Base-by-base conservation (phyloP, 2,113 vertebrate genomes). In the Pelvicachromis taeniatus region DNA sequence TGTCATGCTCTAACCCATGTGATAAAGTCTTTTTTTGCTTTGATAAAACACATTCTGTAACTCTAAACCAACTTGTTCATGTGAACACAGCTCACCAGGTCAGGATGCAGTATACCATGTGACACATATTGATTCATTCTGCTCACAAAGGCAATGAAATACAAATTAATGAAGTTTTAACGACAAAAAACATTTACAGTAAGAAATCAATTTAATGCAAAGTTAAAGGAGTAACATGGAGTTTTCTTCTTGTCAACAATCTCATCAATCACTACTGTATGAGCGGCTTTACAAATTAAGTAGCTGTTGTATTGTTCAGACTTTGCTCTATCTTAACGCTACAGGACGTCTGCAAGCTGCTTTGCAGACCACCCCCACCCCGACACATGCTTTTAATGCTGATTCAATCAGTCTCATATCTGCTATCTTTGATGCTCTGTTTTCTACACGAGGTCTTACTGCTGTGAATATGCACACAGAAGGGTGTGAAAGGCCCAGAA, bases 351-450 rank as follows among this genome's bases (percentile, higher is more conserved):
- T 48, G 16, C 42, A 50, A 48, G 14, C 42, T 75, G 68, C 26
- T 50, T 75, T 50, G 68, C 42, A 31, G 42, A 1, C 42, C 42
- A 73, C 9, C 2, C 42, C 68, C 9, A 29, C 40, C 65, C 68
- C 5, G 0, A 19, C 68, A 12, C 6, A 31, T 73, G 42, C n/a
- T 75, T 40, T 50, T 75, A 29, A 50, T 31, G 6, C 23, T 75
- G 42, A 75, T 29, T 75, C 42, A 75, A 12, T 50, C 68, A 19
- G 68, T 45, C 26, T 75, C 26, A 31, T 75, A 50, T 50, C 68
- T 75, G 9, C 26, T 50, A 31, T 75, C 68, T 75, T 31, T 75
- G 42, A 75, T 75, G 42, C 23, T 75, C 68, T 75, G 26, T 75
- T 50, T 31, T 50, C 23, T 50, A 75, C 68, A 75, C 23, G 23